Evolutionary conservation across 2,797 vertebrate species (phyloP).

Genomic region (Acanthornis magna): DNA sequence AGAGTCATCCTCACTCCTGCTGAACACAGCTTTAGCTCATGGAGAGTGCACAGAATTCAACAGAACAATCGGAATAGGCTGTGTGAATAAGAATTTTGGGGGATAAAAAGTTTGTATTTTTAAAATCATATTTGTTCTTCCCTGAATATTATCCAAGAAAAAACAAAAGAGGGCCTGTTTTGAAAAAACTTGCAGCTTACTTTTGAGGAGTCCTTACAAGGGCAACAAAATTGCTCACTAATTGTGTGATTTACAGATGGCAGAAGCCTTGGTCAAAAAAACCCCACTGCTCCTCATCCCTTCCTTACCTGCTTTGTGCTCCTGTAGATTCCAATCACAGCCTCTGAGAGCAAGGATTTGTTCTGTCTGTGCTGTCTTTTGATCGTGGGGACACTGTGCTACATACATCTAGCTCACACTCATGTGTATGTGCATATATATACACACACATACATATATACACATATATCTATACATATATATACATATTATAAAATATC

Average conservation of each 20-base stretch:
- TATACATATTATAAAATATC: not conserved
- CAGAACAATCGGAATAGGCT: not conserved
- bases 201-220: not conserved
- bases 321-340: not conserved
- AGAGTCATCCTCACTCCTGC: not conserved
- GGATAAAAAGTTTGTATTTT: not conserved
- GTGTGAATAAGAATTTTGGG: not conserved
- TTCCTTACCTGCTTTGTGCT: not conserved
- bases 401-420: not conserved
- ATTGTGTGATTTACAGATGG: not conserved
- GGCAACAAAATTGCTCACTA: not conserved
- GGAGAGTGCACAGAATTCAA: not conserved
- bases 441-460: not conserved
- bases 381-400: not conserved
- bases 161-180: not conserved
- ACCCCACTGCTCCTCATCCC: not conserved
- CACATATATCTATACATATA: fast-evolving
- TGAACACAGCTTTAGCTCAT: not conserved
- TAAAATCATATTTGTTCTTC: not conserved
- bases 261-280: not conserved
- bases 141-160: not conserved
- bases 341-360: not conserved
- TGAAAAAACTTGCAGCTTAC: not conserved
- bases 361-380: not conserved
- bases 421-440: fast-evolving